Percentiles rank a stretch among this genome's conserved stretches.
Conservation (phyloP, 2,113 vertebrate genomes). For the Pterocles orientalis region DNA sequence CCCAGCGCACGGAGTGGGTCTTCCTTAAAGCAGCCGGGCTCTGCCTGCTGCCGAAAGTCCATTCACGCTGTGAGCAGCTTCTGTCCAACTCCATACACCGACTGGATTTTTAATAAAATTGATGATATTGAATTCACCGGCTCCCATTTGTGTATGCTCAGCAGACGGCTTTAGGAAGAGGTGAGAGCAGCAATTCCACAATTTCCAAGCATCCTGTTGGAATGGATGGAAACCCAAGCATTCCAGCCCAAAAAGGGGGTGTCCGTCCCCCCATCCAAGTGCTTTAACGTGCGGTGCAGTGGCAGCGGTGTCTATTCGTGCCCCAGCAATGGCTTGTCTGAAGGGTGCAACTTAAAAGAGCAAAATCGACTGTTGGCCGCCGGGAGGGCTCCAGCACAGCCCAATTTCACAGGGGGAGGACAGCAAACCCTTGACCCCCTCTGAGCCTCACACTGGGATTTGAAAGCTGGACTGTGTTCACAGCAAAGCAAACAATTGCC, state of each 20-base stretch:
- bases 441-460: not conserved
- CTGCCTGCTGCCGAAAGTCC: not conserved
- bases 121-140: not conserved
- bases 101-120: not conserved
- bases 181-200: not conserved
- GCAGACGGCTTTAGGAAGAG: not conserved
- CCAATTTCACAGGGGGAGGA: not conserved
- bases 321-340: not conserved
- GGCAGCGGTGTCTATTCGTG: rapidly evolving
- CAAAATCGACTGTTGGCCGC: rapidly evolving
- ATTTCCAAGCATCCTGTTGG: not conserved
- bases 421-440: not conserved
- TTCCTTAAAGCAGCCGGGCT: not conserved
- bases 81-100: not conserved
- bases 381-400: not conserved
- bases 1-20: not conserved
- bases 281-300: not conserved
- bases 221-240: not conserved
- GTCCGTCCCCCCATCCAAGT: not conserved
- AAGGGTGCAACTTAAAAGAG: not conserved
- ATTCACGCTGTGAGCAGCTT: not conserved
- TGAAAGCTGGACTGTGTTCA: not conserved
- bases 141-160: not conserved
- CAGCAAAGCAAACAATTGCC: not conserved
- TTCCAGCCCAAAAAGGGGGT: not conserved